Percentiles rank a stretch among this genome's conserved stretches.
phyloP scores from a whole-genome alignment of 2,888 invertebrate genomes.

The Lordiphosa andalusiaca region DNA sequence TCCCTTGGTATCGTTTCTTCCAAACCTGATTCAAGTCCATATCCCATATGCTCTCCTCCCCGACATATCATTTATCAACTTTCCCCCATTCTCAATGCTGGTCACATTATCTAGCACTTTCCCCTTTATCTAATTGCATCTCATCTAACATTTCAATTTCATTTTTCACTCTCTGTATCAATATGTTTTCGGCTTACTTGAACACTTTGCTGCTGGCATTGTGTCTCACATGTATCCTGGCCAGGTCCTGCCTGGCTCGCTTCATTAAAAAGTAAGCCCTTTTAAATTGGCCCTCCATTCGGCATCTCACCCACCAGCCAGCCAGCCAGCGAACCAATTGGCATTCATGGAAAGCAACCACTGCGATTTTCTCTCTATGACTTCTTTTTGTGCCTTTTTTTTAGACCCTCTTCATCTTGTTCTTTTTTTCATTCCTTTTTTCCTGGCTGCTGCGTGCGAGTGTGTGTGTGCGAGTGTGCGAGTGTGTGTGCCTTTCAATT shows the following conservation, averaged over 20 bases:
- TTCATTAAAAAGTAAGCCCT: constrained; percentile 73
- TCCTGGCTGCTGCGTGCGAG: constrained; percentile 21
- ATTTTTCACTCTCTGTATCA: constrained; percentile 31
- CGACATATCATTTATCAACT: constrained; percentile 8
- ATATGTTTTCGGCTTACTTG: constrained; percentile 39
- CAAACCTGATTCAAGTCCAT: too few relatives aligned
- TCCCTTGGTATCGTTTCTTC: too few relatives aligned
- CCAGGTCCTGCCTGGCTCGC: constrained; percentile 38
- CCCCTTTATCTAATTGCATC: constrained; percentile 50
- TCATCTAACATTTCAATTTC: constrained; percentile 48
- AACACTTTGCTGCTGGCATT: constrained; percentile 21
- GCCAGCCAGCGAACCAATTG: constrained; percentile 49
- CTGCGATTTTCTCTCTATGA: constrained; percentile 20
- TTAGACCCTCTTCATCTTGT: constrained; percentile 23
- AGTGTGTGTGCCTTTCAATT: constrained; percentile 56
- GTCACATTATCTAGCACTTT: constrained; percentile 32
- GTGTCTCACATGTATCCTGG: constrained; percentile 30
- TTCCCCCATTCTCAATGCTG: constrained; percentile 7
- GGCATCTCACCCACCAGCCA: constrained; percentile 22
- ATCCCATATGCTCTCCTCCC: too few relatives aligned
- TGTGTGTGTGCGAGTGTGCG: too few relatives aligned
- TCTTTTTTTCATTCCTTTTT: constrained; percentile 8
- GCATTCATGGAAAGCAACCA: constrained; percentile 49
- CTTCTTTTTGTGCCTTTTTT: constrained; percentile 13
- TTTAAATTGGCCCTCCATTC: constrained; percentile 59